Conservation (phyloP, 2,888 invertebrate genomes). For the Aquatica leii region DNA sequence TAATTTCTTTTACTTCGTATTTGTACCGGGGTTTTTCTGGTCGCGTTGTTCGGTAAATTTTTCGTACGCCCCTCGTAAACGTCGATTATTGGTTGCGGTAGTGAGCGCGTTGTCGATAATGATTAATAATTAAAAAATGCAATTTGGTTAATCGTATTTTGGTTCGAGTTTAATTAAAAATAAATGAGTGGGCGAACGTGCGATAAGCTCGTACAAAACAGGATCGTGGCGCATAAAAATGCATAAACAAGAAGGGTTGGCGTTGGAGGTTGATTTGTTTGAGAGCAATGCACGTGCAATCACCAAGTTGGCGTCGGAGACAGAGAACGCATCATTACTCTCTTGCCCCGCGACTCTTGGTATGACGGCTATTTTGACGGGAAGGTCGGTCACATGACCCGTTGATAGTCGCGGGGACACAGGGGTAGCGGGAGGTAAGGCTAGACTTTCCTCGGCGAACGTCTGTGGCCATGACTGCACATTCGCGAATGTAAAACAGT, state of each 20-base stretch:
- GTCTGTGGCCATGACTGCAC: conserved; percentile 45
- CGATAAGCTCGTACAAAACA: too few relatives aligned
- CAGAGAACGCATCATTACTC: conserved; percentile 36
- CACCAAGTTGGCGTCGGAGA: conserved; percentile 39
- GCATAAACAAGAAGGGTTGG: conserved; percentile 24
- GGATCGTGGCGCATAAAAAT: too few relatives aligned
- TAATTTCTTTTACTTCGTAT: too few relatives aligned
- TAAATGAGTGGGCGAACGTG: too few relatives aligned
- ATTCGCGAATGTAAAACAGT: conserved; percentile 42
- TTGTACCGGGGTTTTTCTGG: too few relatives aligned
- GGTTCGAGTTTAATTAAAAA: neutral
- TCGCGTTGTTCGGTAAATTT: neutral
- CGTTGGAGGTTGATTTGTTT: conserved; percentile 33
- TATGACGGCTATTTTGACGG: conserved; percentile 78
- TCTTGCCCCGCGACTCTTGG: conserved; percentile 37
- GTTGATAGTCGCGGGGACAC: conserved; percentile 48
- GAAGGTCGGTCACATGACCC: conserved; percentile 83
- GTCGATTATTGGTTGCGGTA: neutral
- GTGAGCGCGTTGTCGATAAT: conserved; percentile 5
- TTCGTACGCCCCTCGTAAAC: neutral
- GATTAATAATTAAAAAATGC: neutral
- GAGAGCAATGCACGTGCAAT: conserved; percentile 43
- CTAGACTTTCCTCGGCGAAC: conserved; percentile 67
- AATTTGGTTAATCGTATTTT: too few relatives aligned
- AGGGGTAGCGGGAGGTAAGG: conserved; percentile 52